Conservation (phyloP, 2,888 invertebrate species). For the Limenitis camilla region DNA sequence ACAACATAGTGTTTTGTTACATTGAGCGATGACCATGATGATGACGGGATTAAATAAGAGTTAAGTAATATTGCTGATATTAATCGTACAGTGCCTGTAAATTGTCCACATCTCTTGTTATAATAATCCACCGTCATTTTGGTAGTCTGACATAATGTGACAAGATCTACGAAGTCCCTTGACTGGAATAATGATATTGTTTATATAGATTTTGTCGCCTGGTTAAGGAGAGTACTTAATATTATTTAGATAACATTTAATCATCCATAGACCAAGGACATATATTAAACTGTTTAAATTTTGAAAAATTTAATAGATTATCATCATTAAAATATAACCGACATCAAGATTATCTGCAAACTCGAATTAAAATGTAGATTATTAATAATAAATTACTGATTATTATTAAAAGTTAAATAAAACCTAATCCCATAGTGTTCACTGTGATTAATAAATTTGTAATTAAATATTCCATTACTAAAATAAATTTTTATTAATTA, state of each 20-base stretch:
- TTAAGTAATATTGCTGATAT: background rate
- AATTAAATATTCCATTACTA: constrained; percentile 19
- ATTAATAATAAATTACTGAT: constrained; percentile 16
- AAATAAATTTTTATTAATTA: constrained; percentile 21
- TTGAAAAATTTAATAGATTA: constrained; percentile 25
- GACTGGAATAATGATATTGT: constrained; percentile 46
- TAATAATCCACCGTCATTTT: background rate
- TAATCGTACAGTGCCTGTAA: constrained; percentile 13
- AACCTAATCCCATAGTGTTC: constrained; percentile 25
- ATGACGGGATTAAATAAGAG: background rate
- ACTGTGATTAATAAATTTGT: constrained; percentile 24
- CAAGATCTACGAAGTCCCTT: constrained; percentile 27
- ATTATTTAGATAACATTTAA: constrained; percentile 24
- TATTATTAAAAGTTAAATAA: constrained; percentile 16
- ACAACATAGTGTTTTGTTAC: constrained; percentile 31
- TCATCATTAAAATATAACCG: constrained; percentile 21
- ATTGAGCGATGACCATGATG: constrained; percentile 30
- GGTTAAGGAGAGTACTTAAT: constrained; percentile 34
- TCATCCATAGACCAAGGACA: constrained; percentile 25
- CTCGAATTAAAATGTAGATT: constrained; percentile 20
- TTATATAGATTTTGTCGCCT: constrained; percentile 62
- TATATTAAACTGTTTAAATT: constrained; percentile 24
- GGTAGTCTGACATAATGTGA: constrained; percentile 30
- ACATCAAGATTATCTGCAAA: constrained; percentile 22
- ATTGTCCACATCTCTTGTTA: background rate